A percentile compares a stretch with the other conserved stretches of the same genome.
Evolutionary conservation across 2,888 invertebrate species (phyloP).

Genomic region (Stratiomys singularior): DNA sequence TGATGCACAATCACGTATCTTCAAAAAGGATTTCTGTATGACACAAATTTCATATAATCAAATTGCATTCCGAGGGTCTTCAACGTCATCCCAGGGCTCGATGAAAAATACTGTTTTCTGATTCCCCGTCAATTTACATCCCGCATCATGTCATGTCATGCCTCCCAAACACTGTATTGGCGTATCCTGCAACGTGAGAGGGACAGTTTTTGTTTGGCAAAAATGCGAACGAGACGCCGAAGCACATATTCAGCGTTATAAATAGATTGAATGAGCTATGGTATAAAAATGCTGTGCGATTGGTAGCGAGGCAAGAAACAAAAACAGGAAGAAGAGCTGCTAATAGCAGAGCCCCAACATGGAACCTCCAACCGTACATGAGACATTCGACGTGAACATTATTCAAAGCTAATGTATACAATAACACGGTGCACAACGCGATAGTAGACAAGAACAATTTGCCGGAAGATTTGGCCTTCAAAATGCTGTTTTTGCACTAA

Average conservation of each 20-base stretch:
- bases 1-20: too few relatives aligned
- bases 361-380: background rate
- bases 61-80: too few relatives aligned
- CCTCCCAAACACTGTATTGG: too few relatives aligned
- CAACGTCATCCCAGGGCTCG: too few relatives aligned
- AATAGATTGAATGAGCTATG: conserved; percentile 9
- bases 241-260: background rate
- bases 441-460: conserved; percentile 16
- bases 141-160: too few relatives aligned
- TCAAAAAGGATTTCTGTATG: too few relatives aligned
- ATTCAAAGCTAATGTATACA: conserved; percentile 13
- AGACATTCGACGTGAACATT: background rate
- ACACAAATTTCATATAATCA: too few relatives aligned
- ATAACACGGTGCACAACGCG: background rate
- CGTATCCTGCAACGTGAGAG: too few relatives aligned
- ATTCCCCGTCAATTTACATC: too few relatives aligned
- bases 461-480: conserved; percentile 47
- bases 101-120: too few relatives aligned
- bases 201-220: too few relatives aligned
- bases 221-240: conserved; percentile 6
- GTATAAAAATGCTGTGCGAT: background rate
- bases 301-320: background rate
- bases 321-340: conserved; percentile 6
- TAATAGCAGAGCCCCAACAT: background rate
- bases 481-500: conserved; percentile 48